phyloP scores from a whole-genome alignment of 2,113 vertebrate species.

The Calidris pygmaea region DNA sequence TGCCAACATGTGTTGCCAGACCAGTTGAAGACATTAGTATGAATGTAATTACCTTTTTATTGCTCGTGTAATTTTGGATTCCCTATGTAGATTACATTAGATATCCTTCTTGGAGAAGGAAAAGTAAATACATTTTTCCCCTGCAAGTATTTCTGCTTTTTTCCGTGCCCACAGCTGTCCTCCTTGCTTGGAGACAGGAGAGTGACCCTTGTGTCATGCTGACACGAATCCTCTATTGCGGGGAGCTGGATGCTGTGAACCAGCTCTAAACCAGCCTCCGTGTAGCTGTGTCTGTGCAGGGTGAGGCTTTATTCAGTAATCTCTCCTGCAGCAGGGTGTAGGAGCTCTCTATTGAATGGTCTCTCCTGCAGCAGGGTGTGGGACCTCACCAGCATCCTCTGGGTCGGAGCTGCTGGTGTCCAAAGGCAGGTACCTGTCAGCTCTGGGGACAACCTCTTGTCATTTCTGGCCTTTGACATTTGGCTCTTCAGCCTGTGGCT shows the following conservation, averaged over 20 bases:
- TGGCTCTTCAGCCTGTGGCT: background rate
- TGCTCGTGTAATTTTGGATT: constrained; percentile 60
- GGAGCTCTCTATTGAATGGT: background rate
- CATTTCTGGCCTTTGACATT: background rate
- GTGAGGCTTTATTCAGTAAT: background rate
- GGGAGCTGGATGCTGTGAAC: rapidly evolving
- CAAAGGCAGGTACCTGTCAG: background rate
- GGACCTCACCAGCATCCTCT: background rate
- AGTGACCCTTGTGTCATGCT: background rate
- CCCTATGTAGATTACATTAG: background rate
- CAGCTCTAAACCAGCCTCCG: rapidly evolving
- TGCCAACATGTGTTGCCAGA: constrained; percentile 44
- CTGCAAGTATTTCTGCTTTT: background rate
- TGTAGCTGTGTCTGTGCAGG: rapidly evolving
- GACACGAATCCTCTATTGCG: rapidly evolving
- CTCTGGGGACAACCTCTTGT: background rate
- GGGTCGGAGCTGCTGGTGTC: background rate
- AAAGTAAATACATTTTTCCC: constrained; percentile 30
- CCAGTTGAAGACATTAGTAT: constrained; percentile 45
- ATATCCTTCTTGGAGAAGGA: constrained; percentile 34
- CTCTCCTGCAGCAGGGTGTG: background rate
- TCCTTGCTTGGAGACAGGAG: rapidly evolving
- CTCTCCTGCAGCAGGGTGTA: background rate
- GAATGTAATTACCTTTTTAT: constrained; percentile 67
- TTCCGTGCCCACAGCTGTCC: background rate